phyloP scores from a whole-genome alignment of 2,888 invertebrate genomes.

The Cephus pygmeus region DNA sequence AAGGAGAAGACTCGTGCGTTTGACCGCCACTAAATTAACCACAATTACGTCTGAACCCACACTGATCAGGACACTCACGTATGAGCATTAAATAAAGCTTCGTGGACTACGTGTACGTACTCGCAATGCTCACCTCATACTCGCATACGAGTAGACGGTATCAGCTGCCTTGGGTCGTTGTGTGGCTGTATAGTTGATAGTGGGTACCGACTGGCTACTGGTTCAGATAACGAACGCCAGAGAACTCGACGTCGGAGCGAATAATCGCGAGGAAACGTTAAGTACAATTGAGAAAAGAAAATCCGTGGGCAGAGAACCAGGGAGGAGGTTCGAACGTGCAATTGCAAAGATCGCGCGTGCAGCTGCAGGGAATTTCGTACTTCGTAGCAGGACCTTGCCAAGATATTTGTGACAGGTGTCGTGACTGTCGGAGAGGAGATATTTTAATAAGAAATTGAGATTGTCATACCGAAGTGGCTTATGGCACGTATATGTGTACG shows the following conservation, averaged over 20 bases:
- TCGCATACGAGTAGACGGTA: not conserved
- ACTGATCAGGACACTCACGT: not conserved
- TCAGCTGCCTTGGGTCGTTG: slow-evolving; percentile 4
- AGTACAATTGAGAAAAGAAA: not conserved
- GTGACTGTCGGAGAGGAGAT: not conserved
- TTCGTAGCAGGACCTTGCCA: not conserved
- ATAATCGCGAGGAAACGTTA: not conserved
- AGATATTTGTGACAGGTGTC: not conserved
- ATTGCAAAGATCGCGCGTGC: not conserved
- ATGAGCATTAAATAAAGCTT: not conserved
- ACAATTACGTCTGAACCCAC: slow-evolving; percentile 48
- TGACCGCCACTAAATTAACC: slow-evolving; percentile 52
- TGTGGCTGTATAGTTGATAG: not conserved
- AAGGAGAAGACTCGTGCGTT: slow-evolving; percentile 6
- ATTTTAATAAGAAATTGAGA: not conserved
- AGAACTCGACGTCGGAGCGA: not conserved
- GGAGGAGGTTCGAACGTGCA: not conserved
- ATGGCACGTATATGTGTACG: not conserved
- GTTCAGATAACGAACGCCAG: not conserved
- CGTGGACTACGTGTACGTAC: not conserved
- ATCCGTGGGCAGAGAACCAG: not conserved
- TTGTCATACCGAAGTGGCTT: not conserved
- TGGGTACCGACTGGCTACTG: not conserved
- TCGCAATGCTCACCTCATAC: not conserved
- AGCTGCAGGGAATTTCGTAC: not conserved